phyloP scores from a whole-genome alignment of 2,888 invertebrate species.

The Drosophila limbata region DNA sequence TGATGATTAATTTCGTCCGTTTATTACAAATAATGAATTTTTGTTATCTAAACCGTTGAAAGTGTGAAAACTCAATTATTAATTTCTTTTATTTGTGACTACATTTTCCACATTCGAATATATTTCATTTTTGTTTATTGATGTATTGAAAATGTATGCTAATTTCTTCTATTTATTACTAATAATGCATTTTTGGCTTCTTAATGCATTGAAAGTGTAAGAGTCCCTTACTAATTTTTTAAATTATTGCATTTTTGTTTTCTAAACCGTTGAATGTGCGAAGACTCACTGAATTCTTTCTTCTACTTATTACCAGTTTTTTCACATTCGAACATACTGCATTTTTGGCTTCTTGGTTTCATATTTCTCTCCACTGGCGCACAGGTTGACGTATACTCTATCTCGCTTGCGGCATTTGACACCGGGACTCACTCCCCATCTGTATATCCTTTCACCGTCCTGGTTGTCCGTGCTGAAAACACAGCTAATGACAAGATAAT shows the following conservation, averaged over 20 bases:
- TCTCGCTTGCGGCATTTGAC: slow-evolving; percentile 26
- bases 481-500: slow-evolving; percentile 33
- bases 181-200: too few relatives aligned
- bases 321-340: background rate
- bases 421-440: slow-evolving; percentile 31
- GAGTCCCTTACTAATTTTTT: too few relatives aligned
- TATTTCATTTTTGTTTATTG: background rate
- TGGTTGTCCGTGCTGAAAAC: slow-evolving; percentile 34
- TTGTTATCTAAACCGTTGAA: too few relatives aligned
- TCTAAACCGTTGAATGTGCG: background rate
- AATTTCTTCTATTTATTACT: too few relatives aligned
- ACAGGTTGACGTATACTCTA: slow-evolving; percentile 28
- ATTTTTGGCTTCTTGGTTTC: background rate
- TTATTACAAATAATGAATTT: too few relatives aligned
- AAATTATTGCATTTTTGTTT: too few relatives aligned
- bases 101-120: too few relatives aligned
- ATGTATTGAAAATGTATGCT: too few relatives aligned
- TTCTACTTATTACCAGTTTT: background rate
- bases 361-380: slow-evolving; percentile 29
- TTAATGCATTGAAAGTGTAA: too few relatives aligned
- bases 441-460: slow-evolving; percentile 26
- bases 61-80: background rate
- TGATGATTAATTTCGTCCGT: too few relatives aligned
- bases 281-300: background rate
- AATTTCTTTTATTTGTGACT: too few relatives aligned